Base-by-base conservation (phyloP, 2,888 invertebrate species). In the Ectemnius lituratus region DNA sequence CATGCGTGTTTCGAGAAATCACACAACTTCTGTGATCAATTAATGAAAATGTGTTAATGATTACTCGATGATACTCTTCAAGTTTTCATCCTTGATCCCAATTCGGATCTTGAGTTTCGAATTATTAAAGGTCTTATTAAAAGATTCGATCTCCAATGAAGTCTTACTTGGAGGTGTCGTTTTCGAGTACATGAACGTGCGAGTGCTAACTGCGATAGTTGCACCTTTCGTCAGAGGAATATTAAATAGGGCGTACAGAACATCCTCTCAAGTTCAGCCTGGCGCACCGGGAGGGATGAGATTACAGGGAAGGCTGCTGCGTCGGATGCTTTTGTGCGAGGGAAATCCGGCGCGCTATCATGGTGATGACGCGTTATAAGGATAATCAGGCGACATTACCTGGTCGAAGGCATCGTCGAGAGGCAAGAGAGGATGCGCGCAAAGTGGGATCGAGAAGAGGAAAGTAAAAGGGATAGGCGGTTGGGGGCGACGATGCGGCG, bases 361-460 rank as follows among this genome's bases (percentile, higher is more conserved):
- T 58, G 60, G 52, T 52, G 52, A 16, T 5, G n/a, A 52, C 52
- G 59, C 79, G 70, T 79, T 79, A 59, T 71, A 58, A 60, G 73
- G 79, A 73, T 79, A 79, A 79, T 79, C 73, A 76, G 63, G 70
- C 70, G 76, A 68, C 70, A 76, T 75, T 75, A 73, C 73, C 76
- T 79, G 68, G 49, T 67, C 49, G 76, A 76, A 79, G 79, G 59
- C 69, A 62, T 2, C 47, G 13, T 20, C 20, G 61, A 56, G 45
- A 58, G 52, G 20, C 37, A 6, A 8, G 62, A 18, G 49, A 68
- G 79, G 79, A 79, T 79, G 76, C 64, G 69, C 68, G 56, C 63
- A 66, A 68, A 80, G 76, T 71, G 71, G 71, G 80, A 68, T 74
- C 64, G 23, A 23, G 23, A 23, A 62, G 49, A 60, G 65, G 72